Evolutionary conservation across 2,888 invertebrate species (phyloP).

Genomic region (Allacma fusca): DNA sequence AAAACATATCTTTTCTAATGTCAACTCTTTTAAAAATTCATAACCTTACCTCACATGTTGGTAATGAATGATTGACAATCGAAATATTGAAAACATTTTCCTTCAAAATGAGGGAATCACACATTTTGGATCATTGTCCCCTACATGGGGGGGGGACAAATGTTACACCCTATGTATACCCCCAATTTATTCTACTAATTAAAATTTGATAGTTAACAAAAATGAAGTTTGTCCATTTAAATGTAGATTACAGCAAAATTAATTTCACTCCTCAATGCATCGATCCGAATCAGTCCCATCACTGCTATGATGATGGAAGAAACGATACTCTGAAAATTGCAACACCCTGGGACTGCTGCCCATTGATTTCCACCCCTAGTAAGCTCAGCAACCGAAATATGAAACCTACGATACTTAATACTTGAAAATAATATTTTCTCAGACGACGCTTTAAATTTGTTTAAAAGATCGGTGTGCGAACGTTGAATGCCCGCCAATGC

Average conservation of each 20-base stretch:
- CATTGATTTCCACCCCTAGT: conserved; percentile 46
- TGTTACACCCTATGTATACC: too few species aligned
- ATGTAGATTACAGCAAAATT: conserved; percentile 30
- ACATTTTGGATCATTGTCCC: too few species aligned
- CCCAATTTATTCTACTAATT: not conserved
- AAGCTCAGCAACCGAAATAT: not conserved
- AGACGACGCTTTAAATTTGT: not conserved
- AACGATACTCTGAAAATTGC: conserved; percentile 45
- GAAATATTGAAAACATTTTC: too few species aligned
- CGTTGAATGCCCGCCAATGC: conserved; percentile 40
- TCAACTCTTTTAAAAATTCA: too few species aligned
- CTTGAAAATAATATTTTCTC: not conserved
- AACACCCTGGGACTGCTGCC: conserved; percentile 50
- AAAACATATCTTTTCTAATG: too few species aligned
- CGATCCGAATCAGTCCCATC: conserved; percentile 26
- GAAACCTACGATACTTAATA: not conserved
- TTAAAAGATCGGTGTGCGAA: conserved; percentile 32
- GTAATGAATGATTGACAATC: too few species aligned
- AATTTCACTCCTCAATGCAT: conserved; percentile 42
- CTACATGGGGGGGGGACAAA: too few species aligned
- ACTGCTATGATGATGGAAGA: conserved; percentile 33
- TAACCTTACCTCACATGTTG: too few species aligned
- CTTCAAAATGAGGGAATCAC: too few species aligned
- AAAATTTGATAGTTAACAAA: not conserved
- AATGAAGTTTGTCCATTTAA: not conserved